Evolutionary conservation across 2,888 invertebrate species (phyloP), one percentile per base, ranked within the genome.

Genomic region (Ophion ellenae): DNA sequence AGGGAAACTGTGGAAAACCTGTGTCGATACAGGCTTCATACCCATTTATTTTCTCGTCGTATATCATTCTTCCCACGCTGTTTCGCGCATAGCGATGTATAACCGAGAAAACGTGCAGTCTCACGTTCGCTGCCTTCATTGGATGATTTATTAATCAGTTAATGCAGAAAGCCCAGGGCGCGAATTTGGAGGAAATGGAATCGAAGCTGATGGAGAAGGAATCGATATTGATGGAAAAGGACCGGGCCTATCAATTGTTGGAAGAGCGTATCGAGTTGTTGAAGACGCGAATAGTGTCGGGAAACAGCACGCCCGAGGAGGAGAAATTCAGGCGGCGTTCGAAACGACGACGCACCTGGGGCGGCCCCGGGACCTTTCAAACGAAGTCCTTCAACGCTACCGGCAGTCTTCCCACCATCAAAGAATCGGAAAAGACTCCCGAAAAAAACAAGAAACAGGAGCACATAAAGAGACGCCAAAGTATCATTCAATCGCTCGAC

Each of bases 301-400:
- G 92, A 0, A 87, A 86, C 24, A 89, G 64, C 63, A 20, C 73
- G 9, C 36, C 81, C 4, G 80, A 32, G 0, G 86, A 87, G 24
- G 86, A 89, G 7, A 84, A 85, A 14, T 86, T 86, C 20, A 90
- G 90, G 70, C 77, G n/a, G 2, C 90, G 83, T 53, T 88, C 90
- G 17, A 90, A 89, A 71, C 88, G 94, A 64, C 89, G 94, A 85
- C 90, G 92, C 11, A 94, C 94, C 9, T 94, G 94, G 92, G 91
- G 93, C 9, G 93, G 93, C 40, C 86, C 79, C 24, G 83, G 87
- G 0, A 61, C 86, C 45, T 63, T 57, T 59, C n/a, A 75, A 67
- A 40, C 83, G 14, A 86, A 80, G 17, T 70, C 75, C 67, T 70
- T 77, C 17, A 85, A 28, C 66, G 69, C 61, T 24, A 24, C 24